Percentiles rank a stretch among this genome's conserved stretches.
Conservation (phyloP, 1,140 invertebrate species). For the Drosophila mauritiana region DNA sequence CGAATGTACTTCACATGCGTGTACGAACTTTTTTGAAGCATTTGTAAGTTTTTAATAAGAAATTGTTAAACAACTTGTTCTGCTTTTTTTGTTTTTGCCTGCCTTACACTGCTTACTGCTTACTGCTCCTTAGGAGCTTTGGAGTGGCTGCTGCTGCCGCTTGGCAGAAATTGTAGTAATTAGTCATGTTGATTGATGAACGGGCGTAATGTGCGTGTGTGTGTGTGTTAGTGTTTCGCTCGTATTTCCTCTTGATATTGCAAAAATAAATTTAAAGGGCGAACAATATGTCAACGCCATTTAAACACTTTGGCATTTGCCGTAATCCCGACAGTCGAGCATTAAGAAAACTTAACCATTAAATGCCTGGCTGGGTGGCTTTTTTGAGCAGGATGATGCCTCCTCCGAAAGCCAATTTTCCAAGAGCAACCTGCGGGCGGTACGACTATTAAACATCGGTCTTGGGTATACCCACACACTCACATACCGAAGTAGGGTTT, state of each 20-base stretch:
- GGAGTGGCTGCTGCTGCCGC: constrained; percentile 6
- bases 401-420: constrained; percentile 78
- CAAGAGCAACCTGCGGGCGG: constrained; percentile 61
- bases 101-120: neutral
- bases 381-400: constrained; percentile 44
- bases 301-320: constrained; percentile 59
- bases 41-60: constrained; percentile 78
- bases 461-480: neutral
- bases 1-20: constrained; percentile 52
- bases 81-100: constrained; percentile 34
- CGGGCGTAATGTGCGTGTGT: constrained; percentile 18
- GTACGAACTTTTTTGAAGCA: constrained; percentile 63
- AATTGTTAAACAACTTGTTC: constrained; percentile 78
- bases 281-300: constrained; percentile 71
- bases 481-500: neutral
- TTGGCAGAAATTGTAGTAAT: constrained; percentile 74
- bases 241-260: constrained; percentile 10
- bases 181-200: constrained; percentile 81
- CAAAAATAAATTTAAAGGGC: constrained; percentile 56
- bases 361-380: constrained; percentile 41
- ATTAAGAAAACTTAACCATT: constrained; percentile 74
- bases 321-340: constrained; percentile 63
- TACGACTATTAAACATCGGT: constrained; percentile 69
- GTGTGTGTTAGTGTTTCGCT: constrained; percentile 6
- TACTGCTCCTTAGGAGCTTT: constrained; percentile 12